These are phyloP conservation scores for Lagenorhynchus albirostris DNA, from an alignment of 2,113 vertebrate species.

Conservation along the genomic window DNA sequence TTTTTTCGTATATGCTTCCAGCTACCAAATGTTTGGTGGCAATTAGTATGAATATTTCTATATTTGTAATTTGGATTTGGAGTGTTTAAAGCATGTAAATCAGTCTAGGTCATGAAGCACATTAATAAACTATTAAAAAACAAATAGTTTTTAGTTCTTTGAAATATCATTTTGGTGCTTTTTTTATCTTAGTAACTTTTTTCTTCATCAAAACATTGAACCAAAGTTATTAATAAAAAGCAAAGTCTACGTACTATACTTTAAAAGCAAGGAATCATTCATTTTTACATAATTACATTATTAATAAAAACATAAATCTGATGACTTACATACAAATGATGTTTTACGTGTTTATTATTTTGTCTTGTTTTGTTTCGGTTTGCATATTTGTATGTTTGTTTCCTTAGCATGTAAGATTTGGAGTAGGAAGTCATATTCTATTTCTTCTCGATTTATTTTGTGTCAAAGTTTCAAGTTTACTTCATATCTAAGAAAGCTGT, in stretches of 20 bases:
- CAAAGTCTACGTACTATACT: not conserved
- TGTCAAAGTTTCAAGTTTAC: not conserved
- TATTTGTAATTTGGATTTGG: not conserved
- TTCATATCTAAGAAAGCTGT: not conserved
- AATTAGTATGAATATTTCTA: not conserved
- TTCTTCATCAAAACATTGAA: not conserved
- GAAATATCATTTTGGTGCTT: not conserved
- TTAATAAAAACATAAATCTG: not conserved
- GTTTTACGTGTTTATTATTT: not conserved
- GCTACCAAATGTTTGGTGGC: not conserved
- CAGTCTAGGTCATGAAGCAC: not conserved
- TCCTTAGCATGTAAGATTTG: not conserved
- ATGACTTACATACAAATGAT: not conserved
- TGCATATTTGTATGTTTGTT: not conserved
- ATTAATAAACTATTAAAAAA: not conserved
- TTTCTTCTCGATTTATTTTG: not conserved
- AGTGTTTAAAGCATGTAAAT: not conserved
- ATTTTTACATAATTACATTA: not conserved
- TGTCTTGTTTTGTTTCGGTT: not conserved
- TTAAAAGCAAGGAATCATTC: not conserved
- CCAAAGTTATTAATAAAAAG: not conserved
- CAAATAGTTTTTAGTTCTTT: not conserved
- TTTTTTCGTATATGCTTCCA: not conserved
- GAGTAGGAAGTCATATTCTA: not conserved
- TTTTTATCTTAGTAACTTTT: not conserved